Evolutionary conservation across 2,888 invertebrate species (phyloP).

Genomic region (Rambutsinella grinnellia): DNA sequence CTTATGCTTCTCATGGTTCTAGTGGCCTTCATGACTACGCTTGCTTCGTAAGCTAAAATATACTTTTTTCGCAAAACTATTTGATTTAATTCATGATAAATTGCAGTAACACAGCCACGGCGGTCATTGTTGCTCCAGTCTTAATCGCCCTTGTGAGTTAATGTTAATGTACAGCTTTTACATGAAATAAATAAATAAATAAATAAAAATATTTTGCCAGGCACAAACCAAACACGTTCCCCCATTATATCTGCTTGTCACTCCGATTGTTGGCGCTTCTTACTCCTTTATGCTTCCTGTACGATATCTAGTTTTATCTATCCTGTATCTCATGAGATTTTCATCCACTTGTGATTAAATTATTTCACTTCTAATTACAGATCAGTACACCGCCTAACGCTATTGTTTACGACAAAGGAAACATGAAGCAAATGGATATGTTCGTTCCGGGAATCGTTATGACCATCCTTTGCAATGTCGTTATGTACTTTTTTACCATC

Average conservation of each 20-base stretch:
- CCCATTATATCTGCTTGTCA: constrained; percentile 52
- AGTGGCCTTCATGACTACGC: constrained; percentile 86
- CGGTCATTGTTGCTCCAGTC: constrained; percentile 51
- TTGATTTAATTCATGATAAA: constrained; percentile 68
- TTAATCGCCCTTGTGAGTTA: constrained; percentile 35
- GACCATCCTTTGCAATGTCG: constrained; percentile 45
- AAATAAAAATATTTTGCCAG: too few relatives aligned
- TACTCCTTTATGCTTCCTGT: constrained; percentile 55
- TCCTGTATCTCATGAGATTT: neutral
- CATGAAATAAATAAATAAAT: too few relatives aligned
- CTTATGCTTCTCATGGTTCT: constrained; percentile 79
- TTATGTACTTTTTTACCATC: constrained; percentile 54
- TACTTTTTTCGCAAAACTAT: too few relatives aligned
- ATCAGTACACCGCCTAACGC: constrained; percentile 53
- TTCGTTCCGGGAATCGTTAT: constrained; percentile 42
- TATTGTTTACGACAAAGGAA: constrained; percentile 54
- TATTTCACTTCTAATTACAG: constrained; percentile 12
- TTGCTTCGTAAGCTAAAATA: constrained; percentile 82
- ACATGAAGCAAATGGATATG: constrained; percentile 59
- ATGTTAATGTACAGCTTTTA: too few relatives aligned
- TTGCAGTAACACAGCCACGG: constrained; percentile 51
- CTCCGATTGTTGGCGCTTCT: constrained; percentile 39
- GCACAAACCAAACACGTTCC: constrained; percentile 38
- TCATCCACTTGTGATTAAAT: neutral
- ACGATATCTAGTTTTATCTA: neutral